These are phyloP conservation scores for Gymnoscopelus braueri DNA, from an alignment of 2,797 vertebrate genomes.

Conservation along the genomic window DNA sequence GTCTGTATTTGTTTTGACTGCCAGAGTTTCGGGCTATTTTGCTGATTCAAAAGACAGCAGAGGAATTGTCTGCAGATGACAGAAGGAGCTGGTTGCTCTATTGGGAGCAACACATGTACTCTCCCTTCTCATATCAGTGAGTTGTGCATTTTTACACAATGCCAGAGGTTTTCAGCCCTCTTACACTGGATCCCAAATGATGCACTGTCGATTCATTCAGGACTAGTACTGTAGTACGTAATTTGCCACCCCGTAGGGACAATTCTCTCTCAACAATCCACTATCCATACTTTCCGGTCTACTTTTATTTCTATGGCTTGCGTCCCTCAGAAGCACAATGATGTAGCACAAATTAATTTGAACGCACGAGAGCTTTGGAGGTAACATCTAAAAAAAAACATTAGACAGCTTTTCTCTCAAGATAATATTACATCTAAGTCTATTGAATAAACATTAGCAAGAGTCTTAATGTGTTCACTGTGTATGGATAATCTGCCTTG, in stretches of 20 bases:
- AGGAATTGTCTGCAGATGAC: neutral
- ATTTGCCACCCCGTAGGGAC: too few relatives aligned
- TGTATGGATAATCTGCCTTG: slow-evolving; percentile 57
- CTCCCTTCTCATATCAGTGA: neutral
- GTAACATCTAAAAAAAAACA: neutral
- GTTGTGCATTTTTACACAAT: neutral
- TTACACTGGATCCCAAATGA: too few relatives aligned
- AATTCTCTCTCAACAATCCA: too few relatives aligned
- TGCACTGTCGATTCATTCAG: too few relatives aligned
- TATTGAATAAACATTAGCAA: slow-evolving; percentile 52
- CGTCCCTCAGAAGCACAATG: too few relatives aligned
- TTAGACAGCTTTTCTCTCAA: slow-evolving; percentile 16
- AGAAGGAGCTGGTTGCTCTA: neutral
- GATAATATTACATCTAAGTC: slow-evolving; percentile 9
- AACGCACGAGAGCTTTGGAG: neutral
- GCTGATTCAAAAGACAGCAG: neutral
- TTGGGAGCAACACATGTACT: neutral
- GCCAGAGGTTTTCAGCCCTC: neutral
- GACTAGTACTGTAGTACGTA: too few relatives aligned
- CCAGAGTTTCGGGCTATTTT: too few relatives aligned
- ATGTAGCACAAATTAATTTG: too few relatives aligned
- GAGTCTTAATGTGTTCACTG: slow-evolving; percentile 58
- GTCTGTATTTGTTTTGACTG: neutral
- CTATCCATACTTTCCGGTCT: too few relatives aligned
- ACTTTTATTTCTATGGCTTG: too few relatives aligned